A percentile compares a stretch with the other conserved stretches of the same genome.
phyloP scores from a whole-genome alignment of 1,140 invertebrate species.

The Ruditapes philippinarum region DNA sequence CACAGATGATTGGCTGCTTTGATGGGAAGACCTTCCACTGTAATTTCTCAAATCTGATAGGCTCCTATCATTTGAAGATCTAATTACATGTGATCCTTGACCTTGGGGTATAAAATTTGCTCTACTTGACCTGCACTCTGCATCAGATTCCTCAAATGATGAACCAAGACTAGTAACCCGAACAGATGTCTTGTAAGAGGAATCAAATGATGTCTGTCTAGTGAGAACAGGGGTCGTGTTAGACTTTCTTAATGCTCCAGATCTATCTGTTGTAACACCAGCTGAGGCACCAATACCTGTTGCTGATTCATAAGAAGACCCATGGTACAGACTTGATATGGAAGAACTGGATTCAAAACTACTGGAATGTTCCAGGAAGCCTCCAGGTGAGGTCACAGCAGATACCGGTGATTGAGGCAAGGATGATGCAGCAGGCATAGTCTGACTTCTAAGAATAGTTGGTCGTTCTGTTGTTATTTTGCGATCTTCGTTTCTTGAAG shows the following conservation, averaged over 20 bases:
- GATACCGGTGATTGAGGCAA: slow-evolving; percentile 55
- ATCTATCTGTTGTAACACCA: slow-evolving; percentile 3
- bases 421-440: slow-evolving; percentile 35
- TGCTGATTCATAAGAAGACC: slow-evolving; percentile 35
- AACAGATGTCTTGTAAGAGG: slow-evolving; percentile 51
- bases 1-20: slow-evolving; percentile 51
- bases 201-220: slow-evolving; percentile 64
- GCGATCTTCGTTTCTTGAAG: background rate
- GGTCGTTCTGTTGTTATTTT: slow-evolving; percentile 26
- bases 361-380: slow-evolving; percentile 54
- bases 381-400: slow-evolving; percentile 25
- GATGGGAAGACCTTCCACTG: background rate
- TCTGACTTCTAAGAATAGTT: slow-evolving; percentile 15
- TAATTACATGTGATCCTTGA: background rate
- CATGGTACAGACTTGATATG: slow-evolving; percentile 9
- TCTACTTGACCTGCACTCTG: slow-evolving; percentile 19
- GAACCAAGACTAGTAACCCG: slow-evolving; percentile 53
- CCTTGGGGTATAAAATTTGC: slow-evolving; percentile 17
- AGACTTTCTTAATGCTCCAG: slow-evolving; percentile 54
- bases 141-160: slow-evolving; percentile 56
- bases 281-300: background rate
- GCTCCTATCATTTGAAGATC: slow-evolving; percentile 22
- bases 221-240: slow-evolving; percentile 56
- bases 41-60: background rate
- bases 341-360: slow-evolving; percentile 61